phyloP scores from a whole-genome alignment of 2,113 vertebrate species.

The Fulica atra region DNA sequence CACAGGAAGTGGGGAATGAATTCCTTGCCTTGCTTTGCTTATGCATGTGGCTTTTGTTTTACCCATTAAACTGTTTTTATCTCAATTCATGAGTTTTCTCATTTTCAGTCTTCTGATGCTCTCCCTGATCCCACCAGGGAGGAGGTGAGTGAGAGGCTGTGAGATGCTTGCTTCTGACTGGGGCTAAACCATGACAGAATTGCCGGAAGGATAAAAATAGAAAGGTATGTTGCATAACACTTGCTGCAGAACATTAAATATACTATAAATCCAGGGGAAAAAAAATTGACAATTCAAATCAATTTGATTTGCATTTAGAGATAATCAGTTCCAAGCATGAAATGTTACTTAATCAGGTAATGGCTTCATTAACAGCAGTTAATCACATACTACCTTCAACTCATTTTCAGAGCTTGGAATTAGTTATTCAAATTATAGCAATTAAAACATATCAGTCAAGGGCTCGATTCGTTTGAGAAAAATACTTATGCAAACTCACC shows the following conservation, averaged over 20 bases:
- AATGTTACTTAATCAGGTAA: slow-evolving; percentile 74
- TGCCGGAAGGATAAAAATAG: not conserved
- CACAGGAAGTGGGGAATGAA: no score
- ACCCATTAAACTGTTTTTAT: no score
- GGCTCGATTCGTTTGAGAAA: slow-evolving; percentile 52
- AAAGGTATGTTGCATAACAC: not conserved
- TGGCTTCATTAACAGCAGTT: slow-evolving; percentile 74
- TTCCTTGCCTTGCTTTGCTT: no score
- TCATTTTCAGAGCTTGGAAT: slow-evolving; percentile 73
- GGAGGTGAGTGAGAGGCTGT: no score
- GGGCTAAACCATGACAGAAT: not conserved
- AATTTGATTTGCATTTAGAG: slow-evolving; percentile 73
- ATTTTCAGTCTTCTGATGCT: no score
- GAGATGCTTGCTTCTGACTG: no score
- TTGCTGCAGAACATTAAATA: not conserved
- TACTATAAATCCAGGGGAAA: not conserved
- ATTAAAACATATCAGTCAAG: slow-evolving; percentile 74
- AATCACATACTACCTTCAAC: slow-evolving; percentile 72
- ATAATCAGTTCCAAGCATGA: slow-evolving; percentile 65
- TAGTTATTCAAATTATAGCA: slow-evolving; percentile 79
- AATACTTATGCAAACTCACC: slow-evolving; percentile 49
- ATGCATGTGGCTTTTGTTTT: no score
- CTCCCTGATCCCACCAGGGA: no score
- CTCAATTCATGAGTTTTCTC: no score
- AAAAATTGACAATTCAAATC: slow-evolving; percentile 63